Evolutionary conservation across 2,888 invertebrate genomes (phyloP).

Genomic region (Deilephila elpenor): DNA sequence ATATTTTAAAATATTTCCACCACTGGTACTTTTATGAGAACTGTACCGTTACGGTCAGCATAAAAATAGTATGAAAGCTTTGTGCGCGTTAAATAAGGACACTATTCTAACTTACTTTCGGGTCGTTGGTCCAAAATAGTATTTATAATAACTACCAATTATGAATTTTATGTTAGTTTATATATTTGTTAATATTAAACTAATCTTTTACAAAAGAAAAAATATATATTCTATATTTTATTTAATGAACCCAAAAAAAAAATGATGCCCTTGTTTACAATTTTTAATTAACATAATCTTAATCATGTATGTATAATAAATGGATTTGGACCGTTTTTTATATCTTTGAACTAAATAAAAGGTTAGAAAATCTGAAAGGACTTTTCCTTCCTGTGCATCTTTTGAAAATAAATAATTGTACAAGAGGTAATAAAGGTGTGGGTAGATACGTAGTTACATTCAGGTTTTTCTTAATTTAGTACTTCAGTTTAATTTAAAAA

Average conservation of each 20-base stretch:
- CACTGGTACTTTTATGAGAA: background rate
- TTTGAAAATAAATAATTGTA: too few relatives aligned
- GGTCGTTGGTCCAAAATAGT: constrained; percentile 8
- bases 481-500: background rate
- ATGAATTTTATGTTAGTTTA: background rate
- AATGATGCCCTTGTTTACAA: too few relatives aligned
- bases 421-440: too few relatives aligned
- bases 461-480: background rate
- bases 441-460: background rate
- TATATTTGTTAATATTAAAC: constrained; percentile 5
- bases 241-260: too few relatives aligned
- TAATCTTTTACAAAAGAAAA: background rate
- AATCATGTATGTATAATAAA: too few relatives aligned
- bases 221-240: background rate
- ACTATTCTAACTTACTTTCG: background rate
- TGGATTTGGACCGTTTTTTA: too few relatives aligned
- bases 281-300: too few relatives aligned
- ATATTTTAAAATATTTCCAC: too few relatives aligned
- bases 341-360: too few relatives aligned
- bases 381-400: too few relatives aligned
- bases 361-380: too few relatives aligned
- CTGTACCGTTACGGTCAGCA: background rate
- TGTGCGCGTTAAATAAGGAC: background rate
- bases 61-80: background rate
- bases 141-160: background rate